Evolutionary conservation across 2,113 vertebrate species (phyloP).

Genomic region (Microtus richardsoni): DNA sequence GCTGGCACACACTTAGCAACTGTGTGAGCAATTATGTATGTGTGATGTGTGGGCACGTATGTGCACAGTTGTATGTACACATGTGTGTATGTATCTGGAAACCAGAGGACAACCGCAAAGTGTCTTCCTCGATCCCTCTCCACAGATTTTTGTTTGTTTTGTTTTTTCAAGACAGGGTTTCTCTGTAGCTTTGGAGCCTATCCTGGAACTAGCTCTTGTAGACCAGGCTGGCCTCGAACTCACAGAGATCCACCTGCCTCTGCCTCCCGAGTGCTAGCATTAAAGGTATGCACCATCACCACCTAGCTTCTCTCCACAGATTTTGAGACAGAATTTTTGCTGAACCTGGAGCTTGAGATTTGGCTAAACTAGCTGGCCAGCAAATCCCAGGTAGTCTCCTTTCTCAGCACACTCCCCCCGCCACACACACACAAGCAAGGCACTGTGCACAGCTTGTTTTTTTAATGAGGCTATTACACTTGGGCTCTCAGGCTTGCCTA

Average conservation of each 20-base stretch:
- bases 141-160: neutral
- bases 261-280: no score
- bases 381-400: neutral
- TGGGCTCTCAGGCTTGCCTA: neutral
- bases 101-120: no score
- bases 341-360: neutral
- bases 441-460: neutral
- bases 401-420: neutral
- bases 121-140: neutral
- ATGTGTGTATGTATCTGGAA: neutral
- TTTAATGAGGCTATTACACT: neutral
- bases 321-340: neutral
- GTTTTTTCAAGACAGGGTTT: neutral
- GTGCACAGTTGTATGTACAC: neutral
- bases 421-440: neutral
- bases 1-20: rapidly evolving
- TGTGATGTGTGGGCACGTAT: neutral
- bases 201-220: no score
- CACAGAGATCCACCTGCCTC: no score
- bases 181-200: no score
- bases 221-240: no score
- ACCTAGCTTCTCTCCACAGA: no score
- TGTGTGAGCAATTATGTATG: neutral
- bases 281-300: no score
- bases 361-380: neutral